phyloP scores from a whole-genome alignment of 2,113 vertebrate species.

The Zosterops borbonicus region DNA sequence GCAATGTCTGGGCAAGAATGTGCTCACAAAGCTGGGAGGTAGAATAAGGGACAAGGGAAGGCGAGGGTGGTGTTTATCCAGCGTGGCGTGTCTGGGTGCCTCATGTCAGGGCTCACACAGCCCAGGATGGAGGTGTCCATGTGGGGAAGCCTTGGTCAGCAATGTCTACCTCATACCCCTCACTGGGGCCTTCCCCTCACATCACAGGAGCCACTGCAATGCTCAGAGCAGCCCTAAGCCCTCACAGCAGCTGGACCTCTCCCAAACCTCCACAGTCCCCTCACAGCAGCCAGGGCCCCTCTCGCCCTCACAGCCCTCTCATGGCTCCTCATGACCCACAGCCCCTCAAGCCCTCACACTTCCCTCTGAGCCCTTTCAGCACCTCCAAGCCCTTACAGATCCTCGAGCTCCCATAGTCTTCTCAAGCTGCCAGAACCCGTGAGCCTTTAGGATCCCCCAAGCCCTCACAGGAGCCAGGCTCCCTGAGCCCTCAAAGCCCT shows the following conservation, averaged over 20 bases:
- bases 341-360: neutral
- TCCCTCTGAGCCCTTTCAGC: neutral
- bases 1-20: neutral
- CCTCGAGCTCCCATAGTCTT: no score
- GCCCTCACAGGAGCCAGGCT: no score
- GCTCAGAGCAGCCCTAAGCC: neutral
- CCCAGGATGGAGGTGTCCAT: neutral
- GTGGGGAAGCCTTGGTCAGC: neutral
- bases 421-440: neutral
- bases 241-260: fast-evolving
- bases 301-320: neutral
- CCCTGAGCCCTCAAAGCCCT: no score
- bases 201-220: fast-evolving
- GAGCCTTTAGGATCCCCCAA: neutral
- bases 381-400: neutral
- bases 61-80: fast-evolving
- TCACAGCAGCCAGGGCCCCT: neutral
- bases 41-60: neutral
- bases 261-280: fast-evolving
- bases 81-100: neutral
- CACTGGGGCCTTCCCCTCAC: neutral
- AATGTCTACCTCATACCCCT: neutral
- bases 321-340: neutral
- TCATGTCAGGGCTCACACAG: neutral
- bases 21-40: neutral